phyloP scores from a whole-genome alignment of 2,113 vertebrate species.

The Ovis aries region DNA sequence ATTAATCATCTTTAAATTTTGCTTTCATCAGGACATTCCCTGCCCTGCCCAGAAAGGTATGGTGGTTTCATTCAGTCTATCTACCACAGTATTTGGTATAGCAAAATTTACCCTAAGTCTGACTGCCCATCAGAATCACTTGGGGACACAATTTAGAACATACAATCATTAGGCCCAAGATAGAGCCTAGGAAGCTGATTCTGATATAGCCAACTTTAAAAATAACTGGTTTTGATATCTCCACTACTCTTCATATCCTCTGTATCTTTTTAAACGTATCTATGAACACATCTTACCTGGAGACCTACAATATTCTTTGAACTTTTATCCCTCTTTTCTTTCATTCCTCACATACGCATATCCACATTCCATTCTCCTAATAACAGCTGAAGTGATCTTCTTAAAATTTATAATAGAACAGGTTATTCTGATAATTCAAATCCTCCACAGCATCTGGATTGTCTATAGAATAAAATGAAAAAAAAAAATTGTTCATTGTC shows the following conservation, averaged over 20 bases:
- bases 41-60: neutral
- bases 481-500: neutral
- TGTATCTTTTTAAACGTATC: neutral
- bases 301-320: neutral
- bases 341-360: neutral
- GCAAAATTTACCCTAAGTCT: neutral
- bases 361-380: neutral
- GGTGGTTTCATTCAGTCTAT: neutral
- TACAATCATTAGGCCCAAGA: neutral
- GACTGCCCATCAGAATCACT: neutral
- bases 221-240: neutral
- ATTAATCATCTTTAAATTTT: constrained; percentile 14
- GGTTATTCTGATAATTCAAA: neutral
- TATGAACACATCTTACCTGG: neutral
- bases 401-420: neutral
- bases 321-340: neutral
- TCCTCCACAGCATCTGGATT: neutral
- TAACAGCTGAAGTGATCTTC: neutral
- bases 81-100: neutral
- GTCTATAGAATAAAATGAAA: neutral
- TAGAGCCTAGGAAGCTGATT: neutral
- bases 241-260: neutral
- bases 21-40: neutral
- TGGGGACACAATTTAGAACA: neutral
- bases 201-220: neutral